These are phyloP conservation scores for Dasyornis broadbenti DNA, from an alignment of 2,113 vertebrate species.

Conservation along the genomic window DNA sequence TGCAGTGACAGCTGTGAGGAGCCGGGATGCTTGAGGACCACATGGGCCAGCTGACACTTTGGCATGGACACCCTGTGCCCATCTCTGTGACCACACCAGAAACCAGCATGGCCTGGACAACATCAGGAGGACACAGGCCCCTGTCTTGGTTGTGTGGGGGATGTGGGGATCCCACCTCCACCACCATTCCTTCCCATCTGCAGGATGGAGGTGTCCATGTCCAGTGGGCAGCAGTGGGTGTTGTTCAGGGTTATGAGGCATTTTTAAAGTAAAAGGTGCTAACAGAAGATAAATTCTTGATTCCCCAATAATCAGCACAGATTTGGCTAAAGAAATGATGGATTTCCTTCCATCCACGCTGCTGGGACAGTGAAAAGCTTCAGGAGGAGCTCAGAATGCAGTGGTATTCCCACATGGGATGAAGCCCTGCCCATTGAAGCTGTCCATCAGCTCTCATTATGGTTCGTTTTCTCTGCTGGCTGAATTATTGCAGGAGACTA, in stretches of 20 bases:
- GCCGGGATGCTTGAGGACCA: rapidly evolving
- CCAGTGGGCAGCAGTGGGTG: background rate
- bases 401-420: rapidly evolving
- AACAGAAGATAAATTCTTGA: background rate
- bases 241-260: rapidly evolving
- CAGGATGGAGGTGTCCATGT: rapidly evolving
- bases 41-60: background rate
- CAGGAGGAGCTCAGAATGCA: background rate
- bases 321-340: background rate
- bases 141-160: background rate
- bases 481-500: background rate
- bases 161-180: background rate
- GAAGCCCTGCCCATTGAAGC: background rate
- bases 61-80: background rate
- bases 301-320: background rate
- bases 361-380: background rate
- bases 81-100: background rate
- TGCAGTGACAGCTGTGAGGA: rapidly evolving
- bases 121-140: background rate
- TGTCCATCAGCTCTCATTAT: background rate
- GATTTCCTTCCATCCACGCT: background rate
- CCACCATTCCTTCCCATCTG: rapidly evolving
- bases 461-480: background rate
- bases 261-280: background rate
- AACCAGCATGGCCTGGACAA: background rate